A percentile compares a stretch with the other conserved stretches of the same genome.
Evolutionary conservation across 2,113 vertebrate species (phyloP).

Genomic region (Grantiella picta): DNA sequence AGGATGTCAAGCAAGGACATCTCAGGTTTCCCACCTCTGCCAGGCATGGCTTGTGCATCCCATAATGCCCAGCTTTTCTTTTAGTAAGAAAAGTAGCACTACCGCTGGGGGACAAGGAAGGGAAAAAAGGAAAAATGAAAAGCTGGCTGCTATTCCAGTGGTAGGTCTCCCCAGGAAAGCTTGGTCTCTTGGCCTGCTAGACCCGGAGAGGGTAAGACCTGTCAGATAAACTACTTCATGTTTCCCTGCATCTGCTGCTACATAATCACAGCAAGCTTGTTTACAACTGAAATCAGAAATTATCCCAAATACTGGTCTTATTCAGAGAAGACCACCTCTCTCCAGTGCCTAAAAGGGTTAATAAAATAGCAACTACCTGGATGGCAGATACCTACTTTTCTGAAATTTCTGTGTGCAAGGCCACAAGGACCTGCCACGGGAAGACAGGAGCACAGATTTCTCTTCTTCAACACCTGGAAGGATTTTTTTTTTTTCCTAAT

Average conservation of each 20-base stretch:
- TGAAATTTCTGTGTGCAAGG: background rate
- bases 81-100: background rate
- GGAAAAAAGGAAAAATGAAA: rapidly evolving
- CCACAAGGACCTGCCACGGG: rapidly evolving
- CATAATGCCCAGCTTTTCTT: background rate
- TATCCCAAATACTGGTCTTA: background rate
- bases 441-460: background rate
- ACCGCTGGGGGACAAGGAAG: rapidly evolving
- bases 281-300: background rate
- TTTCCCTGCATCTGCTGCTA: background rate
- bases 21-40: background rate
- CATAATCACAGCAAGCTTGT: background rate
- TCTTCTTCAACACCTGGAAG: background rate
- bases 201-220: background rate
- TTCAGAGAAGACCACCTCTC: background rate
- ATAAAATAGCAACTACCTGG: background rate
- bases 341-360: background rate
- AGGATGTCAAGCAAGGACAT: background rate
- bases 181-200: background rate
- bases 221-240: background rate
- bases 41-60: background rate
- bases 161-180: background rate
- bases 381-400: background rate
- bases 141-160: background rate
- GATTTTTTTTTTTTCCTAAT: background rate